A percentile compares a stretch with the other conserved stretches of the same genome.
phyloP scores from a whole-genome alignment of 2,888 invertebrate species.

The Caenorhabditis panamensis region DNA sequence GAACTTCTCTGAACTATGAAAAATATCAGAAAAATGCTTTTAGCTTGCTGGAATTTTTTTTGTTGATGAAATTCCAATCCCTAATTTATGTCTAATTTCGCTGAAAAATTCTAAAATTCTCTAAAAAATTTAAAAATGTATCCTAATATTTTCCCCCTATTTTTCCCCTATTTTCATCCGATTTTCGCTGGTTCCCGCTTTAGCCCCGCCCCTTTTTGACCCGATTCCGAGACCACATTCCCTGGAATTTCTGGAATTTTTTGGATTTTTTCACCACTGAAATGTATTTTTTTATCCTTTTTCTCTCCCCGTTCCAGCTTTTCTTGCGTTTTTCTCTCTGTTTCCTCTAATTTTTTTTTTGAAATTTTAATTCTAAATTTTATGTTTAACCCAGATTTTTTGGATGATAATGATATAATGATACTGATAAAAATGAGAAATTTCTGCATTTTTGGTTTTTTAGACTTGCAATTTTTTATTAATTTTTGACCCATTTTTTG shows the following conservation, averaged over 20 bases:
- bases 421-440: background rate
- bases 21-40: background rate
- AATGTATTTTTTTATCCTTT: background rate
- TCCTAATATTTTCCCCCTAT: background rate
- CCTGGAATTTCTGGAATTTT: background rate
- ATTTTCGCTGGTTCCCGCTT: background rate
- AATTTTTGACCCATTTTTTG: background rate
- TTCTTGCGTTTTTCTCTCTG: background rate
- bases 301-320: background rate
- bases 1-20: slow-evolving; percentile 4
- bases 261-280: background rate
- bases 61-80: no score
- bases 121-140: background rate
- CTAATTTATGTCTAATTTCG: slow-evolving; percentile 19
- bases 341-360: no score
- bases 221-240: background rate
- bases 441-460: background rate
- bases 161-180: background rate
- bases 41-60: no score
- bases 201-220: background rate
- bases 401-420: background rate
- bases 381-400: background rate
- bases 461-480: background rate
- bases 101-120: slow-evolving; percentile 4
- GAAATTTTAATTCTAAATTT: no score